Base-by-base conservation (phyloP, 2,113 vertebrate species). In the Phasianus colchicus region DNA sequence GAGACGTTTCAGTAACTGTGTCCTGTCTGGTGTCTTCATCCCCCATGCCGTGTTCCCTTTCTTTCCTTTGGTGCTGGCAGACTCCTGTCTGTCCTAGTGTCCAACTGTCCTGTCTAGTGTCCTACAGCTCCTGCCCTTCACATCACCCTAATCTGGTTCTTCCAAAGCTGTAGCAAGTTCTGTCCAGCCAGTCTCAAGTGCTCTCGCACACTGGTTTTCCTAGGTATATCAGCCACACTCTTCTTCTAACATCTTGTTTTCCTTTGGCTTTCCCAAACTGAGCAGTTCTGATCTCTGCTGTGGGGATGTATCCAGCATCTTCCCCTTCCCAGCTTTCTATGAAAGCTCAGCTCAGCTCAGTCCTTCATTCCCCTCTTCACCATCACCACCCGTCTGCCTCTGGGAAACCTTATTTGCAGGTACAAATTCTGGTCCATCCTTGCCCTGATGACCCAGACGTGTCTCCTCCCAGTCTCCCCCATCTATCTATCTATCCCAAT, bases 41-140 rank as follows among this genome's bases (percentile, higher is more conserved):
- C 50, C 32, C 47, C 48, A 6, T 13, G 25, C 30, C 1, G 0
- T 27, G 25, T 38, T 45, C 55, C 43, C 63, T 27, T 57, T 2
- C 42, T 64, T 70, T 40, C 38, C 42, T 21, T 3, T 72, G 64
- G 45, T 38, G 22, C 38, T 50, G 40, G 12, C 0, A 4, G 54
- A 20, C n/a, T n/a, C 40, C 19, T 11, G 24, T 58, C 55, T 73
- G 21, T 25, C 66, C 55, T 45, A 3, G 19, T 52, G 36, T 65
- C 78, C 10, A 30, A 16, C 48, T 69, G 19, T 27, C 61, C 55
- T 52, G 4, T n/a, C n/a, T n/a, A n/a, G n/a, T n/a, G n/a, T n/a
- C n/a, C n/a, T n/a, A n/a, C n/a, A n/a, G n/a, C n/a, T 77, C 34
- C 77, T 66, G 58, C 30, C 47, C 34, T 75, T 87, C 42, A 9